Base-by-base conservation (phyloP, 2,888 invertebrate species). In the Vesta saturnalis region DNA sequence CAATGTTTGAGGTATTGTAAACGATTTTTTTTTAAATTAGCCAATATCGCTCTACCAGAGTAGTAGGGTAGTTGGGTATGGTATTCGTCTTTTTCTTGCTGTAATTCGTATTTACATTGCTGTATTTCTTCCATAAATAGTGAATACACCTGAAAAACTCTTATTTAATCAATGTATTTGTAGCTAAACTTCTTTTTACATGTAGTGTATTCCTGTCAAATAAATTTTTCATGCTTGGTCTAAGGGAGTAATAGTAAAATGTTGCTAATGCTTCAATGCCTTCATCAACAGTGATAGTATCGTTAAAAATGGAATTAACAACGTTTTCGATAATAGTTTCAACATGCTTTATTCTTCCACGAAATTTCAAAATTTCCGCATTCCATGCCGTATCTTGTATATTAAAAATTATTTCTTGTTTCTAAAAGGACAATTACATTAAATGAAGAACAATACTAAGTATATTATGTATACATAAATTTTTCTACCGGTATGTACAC, bases 301-400 rank as follows among this genome's bases (percentile, higher is more conserved):
- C 89, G 73, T 92, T 91, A 79, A 96, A 96, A 0, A 93, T 91
- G 0, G 90, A 88, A 54, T 91, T 89, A 43, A 94, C 90, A 5
- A 95, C 86, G 79, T 95, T 95, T 81, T 95, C 94, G 73, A 95
- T 90, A 73, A 94, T 92, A 72, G 94, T 88, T 83, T 91, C 90
- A 63, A 91, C 87, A 73, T 90, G 89, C 77, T 89, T 89, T 75
- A 90, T 87, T 60, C 87, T 83, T 0, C 84, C 83, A 63, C 89
- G 86, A 77, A 91, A 91, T 73, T 85, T 84, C 52, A 89, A 83
- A 77, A 92, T 89, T 71, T 91, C 90, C 74, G 92, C 92, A 81
- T 92, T 92, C 96, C 96, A 96, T n/a, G 90, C 89, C 0, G 91
- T 88, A 23, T 90, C 89, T 79, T 93, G 92, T 0, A 95, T 93